Conservation (phyloP, 2,888 invertebrate species). For the Luperina testacea region DNA sequence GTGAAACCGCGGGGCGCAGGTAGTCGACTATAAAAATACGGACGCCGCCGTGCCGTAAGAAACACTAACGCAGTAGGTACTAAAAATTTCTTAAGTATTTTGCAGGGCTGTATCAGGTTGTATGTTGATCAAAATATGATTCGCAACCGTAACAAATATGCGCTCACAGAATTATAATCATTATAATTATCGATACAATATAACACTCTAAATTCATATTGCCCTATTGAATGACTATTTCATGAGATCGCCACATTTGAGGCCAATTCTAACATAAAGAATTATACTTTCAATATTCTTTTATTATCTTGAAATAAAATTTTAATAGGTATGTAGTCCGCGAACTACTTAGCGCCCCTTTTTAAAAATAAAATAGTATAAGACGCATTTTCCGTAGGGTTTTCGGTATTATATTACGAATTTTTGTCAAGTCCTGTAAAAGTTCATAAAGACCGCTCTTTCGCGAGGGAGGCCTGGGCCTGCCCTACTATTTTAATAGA, state of each 20-base stretch:
- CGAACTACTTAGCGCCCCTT: background rate
- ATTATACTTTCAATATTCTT: background rate
- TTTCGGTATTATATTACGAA: background rate
- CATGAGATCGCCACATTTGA: background rate
- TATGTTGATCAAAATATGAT: background rate
- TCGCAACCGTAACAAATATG: background rate
- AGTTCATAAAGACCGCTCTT: background rate
- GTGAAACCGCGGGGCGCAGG: no score
- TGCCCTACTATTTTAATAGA: background rate
- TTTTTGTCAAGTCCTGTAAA: background rate
- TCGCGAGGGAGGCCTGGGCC: background rate
- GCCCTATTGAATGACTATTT: background rate
- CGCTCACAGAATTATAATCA: background rate
- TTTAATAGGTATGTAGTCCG: background rate
- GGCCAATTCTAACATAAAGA: background rate
- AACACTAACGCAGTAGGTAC: background rate
- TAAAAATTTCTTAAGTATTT: background rate
- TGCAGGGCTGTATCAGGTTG: background rate
- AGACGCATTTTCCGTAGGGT: background rate
- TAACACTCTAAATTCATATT: background rate
- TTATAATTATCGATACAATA: background rate
- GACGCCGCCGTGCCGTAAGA: background rate
- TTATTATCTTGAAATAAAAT: background rate
- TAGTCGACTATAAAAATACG: slow-evolving; percentile 6
- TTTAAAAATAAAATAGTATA: background rate